Percentiles rank a stretch among this genome's conserved stretches.
Conservation (phyloP, 2,113 vertebrate species). For the Parus major region DNA sequence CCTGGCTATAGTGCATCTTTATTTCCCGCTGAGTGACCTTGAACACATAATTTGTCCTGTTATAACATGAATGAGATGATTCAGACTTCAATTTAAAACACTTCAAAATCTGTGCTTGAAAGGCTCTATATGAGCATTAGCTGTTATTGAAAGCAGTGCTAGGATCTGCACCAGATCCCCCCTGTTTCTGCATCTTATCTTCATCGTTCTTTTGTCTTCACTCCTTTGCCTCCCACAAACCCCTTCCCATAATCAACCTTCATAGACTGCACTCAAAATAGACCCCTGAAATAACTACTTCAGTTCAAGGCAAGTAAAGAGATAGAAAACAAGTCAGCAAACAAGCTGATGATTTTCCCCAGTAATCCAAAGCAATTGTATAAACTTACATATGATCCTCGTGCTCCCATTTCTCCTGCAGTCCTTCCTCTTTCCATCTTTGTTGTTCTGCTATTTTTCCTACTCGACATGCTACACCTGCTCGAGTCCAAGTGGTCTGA, state of each 20-base stretch:
- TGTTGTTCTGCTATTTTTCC: not conserved
- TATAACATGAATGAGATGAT: not conserved
- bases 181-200: not conserved
- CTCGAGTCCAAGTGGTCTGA: not conserved
- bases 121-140: not conserved
- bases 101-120: not conserved
- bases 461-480: not conserved
- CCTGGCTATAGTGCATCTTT: not conserved
- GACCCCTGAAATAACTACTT: not conserved
- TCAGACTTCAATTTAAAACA: slow-evolving; percentile 8
- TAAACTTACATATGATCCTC: not conserved
- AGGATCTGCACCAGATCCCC: not conserved
- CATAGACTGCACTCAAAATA: not conserved
- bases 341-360: not conserved
- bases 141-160: not conserved
- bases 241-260: not conserved
- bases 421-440: not conserved
- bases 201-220: not conserved
- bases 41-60: not conserved
- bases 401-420: not conserved
- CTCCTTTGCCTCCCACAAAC: not conserved
- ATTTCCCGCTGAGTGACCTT: not conserved
- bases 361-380: not conserved
- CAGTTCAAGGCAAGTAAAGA: not conserved
- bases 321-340: not conserved